Base-by-base conservation (phyloP, 1,140 invertebrate genomes). In the Scylla paramamosain region DNA sequence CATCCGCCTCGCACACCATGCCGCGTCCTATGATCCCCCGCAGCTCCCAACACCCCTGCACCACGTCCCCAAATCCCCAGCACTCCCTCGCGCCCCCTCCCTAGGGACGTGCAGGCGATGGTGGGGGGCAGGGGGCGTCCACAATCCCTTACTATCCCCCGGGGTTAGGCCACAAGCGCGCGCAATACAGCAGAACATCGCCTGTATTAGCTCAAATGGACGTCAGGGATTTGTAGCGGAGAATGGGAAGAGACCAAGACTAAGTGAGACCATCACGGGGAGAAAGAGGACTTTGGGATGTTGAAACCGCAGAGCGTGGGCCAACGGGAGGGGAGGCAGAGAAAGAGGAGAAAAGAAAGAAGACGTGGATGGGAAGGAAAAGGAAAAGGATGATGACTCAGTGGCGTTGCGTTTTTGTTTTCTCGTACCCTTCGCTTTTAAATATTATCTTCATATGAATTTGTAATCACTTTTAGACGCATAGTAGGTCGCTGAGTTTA, bases 151-250 rank as follows among this genome's bases (percentile, higher is more conserved):
- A 46, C 48, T 90, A 84, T 91, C 93, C 93, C 88, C 39, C 39
- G 67, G 93, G 93, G 89, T 94, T 67, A 83, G 88, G 88, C 88
- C 93, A 94, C 88, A 94, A 94, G 88, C 93, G 93, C 77, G 87
- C 67, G 88, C 93, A 94, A 94, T 94, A 94, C 77, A 91, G 67
- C 93, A 45, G 52, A 91, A 91, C 89, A 94, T 94, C 88, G 93
- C 88, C 88, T 45, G 93, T 84, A 94, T 94, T 94, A 94, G 93
- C 89, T 94, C 93, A 94, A 94, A 94, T 94, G 93, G 93, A 94
- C 93, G 93, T 91, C 88, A 28, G 93, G 93, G 93, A 94, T 94
- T 94, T 94, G 93, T 46, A 84, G 88, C 46, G 67, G 16, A 89
- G 39, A 91, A 91, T 90, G 88, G 88, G 39, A 91, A 90, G 93